Base-by-base conservation (phyloP, 2,888 invertebrate species). In the Noctua pronuba region DNA sequence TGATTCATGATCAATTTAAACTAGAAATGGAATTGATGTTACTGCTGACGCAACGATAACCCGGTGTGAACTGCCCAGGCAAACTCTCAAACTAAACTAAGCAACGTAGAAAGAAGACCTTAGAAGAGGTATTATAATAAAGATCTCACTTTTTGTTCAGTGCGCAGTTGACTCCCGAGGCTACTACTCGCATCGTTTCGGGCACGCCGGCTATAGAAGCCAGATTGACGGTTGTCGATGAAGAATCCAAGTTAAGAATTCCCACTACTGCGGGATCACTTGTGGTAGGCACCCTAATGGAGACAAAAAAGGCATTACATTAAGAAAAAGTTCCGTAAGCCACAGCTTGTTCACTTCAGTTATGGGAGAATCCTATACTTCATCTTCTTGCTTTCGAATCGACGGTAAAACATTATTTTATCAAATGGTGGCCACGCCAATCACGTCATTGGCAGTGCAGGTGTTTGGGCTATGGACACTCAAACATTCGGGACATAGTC, bases 171-270 rank as follows among this genome's bases (percentile, higher is more conserved):
- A 94, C 91, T 5, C 96, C 95, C 0, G 95, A 91, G 0, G 96
- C 93, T 5, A 92, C 90, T 0, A 96, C 94, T 46, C 75, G 78
- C 75, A 96, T 79, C 6, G 87, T 77, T 0, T 82, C 49, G 0
- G 95, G 93, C 31, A 96, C 87, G 11, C 91, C 87, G 24, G 82
- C 87, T 28, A 94, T 82, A 2, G 90, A 77, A 0, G 92, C 90
- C 35, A 97, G 89, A 84, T 96, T 94, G 0, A 97, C 88, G 0
- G 81, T 87, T 82, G 95, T 92, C 0, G 89, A 81, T 6, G 90
- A 82, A 64, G 93, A 89, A 6, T 92, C 94, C 64, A 97, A 88
- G 89, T 97, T 97, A 24, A 96, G 88, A 1, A 97, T 80, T 1
- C 95, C 97, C 0, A 97, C 88, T 13, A 95, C 92, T 0, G 92